These are phyloP conservation scores for Acipenser ruthenus DNA, from an alignment of 2,797 vertebrate species.

Conservation along the genomic window DNA sequence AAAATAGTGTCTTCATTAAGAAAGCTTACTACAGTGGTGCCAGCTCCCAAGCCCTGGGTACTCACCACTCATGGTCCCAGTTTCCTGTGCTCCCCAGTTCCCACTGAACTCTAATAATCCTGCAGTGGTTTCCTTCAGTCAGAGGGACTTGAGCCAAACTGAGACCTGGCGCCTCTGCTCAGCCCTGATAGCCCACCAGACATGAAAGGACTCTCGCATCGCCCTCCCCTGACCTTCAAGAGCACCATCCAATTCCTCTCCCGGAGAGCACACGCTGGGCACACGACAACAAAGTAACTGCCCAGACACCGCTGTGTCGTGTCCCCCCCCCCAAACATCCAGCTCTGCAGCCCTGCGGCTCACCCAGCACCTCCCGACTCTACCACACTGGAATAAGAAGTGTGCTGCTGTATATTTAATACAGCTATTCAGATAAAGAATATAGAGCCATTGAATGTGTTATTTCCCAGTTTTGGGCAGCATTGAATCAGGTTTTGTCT, in stretches of 20 bases:
- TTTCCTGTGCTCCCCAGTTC: neutral
- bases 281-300: neutral
- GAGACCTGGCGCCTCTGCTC: neutral
- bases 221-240: neutral
- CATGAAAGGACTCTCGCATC: neutral
- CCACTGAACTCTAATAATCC: neutral
- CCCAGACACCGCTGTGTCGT: constrained; percentile 3
- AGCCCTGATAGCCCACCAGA: neutral
- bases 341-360: neutral
- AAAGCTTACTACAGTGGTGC: neutral
- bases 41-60: neutral
- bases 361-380: constrained; percentile 51
- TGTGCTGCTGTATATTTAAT: too few relatives aligned
- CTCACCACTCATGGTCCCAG: neutral
- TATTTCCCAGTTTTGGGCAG: too few relatives aligned
- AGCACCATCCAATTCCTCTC: neutral
- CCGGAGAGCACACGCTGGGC: neutral
- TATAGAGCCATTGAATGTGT: neutral
- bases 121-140: neutral
- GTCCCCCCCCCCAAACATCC: neutral
- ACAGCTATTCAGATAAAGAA: neutral
- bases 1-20: too few relatives aligned
- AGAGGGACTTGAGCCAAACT: constrained; percentile 1
- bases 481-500: too few relatives aligned
- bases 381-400: constrained; percentile 13